Conservation (phyloP, 2,888 invertebrate genomes). For the Trypoxylon attenuatum region DNA sequence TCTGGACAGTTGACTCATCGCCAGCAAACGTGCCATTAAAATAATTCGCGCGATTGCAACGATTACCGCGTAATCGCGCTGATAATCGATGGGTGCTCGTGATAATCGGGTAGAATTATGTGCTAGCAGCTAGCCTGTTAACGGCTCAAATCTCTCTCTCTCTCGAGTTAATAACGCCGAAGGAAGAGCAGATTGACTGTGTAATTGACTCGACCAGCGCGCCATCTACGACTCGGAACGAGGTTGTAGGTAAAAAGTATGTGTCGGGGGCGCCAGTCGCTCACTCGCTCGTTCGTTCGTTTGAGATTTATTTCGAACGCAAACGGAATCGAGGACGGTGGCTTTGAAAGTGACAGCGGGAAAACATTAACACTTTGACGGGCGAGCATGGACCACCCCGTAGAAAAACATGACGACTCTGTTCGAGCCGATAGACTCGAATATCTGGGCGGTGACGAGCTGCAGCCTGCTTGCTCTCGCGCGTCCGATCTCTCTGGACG, state of each 20-base stretch:
- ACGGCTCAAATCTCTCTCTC: too few species aligned
- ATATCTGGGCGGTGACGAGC: conserved; percentile 60
- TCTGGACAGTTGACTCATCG: conserved; percentile 25
- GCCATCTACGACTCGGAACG: too few species aligned
- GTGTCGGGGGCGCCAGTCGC: background rate
- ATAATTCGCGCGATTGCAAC: conserved; percentile 27
- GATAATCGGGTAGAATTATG: too few species aligned
- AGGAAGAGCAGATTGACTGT: too few species aligned
- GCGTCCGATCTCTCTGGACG: conserved; percentile 50
- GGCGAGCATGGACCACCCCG: conserved; percentile 53
- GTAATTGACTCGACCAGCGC: too few species aligned
- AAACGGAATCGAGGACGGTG: conserved; percentile 12
- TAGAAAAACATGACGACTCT: conserved; percentile 43
- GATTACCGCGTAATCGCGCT: too few species aligned
- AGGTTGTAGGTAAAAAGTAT: too few species aligned
- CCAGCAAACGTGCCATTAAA: conserved; percentile 20
- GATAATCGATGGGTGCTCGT: too few species aligned
- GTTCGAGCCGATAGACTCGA: conserved; percentile 47
- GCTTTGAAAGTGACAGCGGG: conserved; percentile 22
- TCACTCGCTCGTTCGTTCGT: conserved; percentile 5
- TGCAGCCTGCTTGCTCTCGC: conserved; percentile 64
- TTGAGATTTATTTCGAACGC: too few species aligned
- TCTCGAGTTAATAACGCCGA: too few species aligned
- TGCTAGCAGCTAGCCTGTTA: too few species aligned
- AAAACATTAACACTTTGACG: conserved; percentile 30